Base-by-base conservation (phyloP, 2,113 vertebrate genomes). In the Nanorana parkeri region DNA sequence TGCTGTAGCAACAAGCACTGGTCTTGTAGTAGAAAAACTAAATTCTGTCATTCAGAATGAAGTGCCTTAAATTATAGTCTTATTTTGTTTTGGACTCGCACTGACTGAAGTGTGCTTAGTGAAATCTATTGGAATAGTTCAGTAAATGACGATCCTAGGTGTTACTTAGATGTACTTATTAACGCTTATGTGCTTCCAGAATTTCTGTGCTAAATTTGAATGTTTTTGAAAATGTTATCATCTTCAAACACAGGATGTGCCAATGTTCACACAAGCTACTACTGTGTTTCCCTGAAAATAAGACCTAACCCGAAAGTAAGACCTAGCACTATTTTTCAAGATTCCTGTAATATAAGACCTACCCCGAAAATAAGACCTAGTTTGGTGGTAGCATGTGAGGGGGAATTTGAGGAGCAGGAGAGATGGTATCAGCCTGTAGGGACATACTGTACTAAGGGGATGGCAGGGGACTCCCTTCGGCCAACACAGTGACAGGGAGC, bases 11-110 rank as follows among this genome's bases (percentile, higher is more conserved):
- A 88, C 91, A 87, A 64, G 80, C 56, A 82, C 83, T 73, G 84
- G 88, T 84, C 85, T 84, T 78, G 84, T 83, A 55, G 82, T 86
- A 80, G 84, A 88, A 86, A 87, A 87, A 85, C 81, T 83, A 88
- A 87, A 79, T 69, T 74, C 85, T 88, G 89, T 89, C 84, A 84
- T 92, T 93, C 92, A 86, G 93, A 93, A 94, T 94, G 92, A 95
- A 95, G 94, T 95, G 95, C 95, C 95, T 95, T 95, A 95, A 91
- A 91, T 88, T 90, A 88, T 88, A 91, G 90, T 85, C 87, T 87
- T n/a, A 88, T 93, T 90, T 92, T 89, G 85, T 89, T 83, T n/a
- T 89, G 51, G 84, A 88, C 88, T 87, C 90, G 92, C 92, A 92
- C 93, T 94, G 93, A 94, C 93, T 94, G 93, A 94, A 89, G 90